phyloP scores from a whole-genome alignment of 2,888 invertebrate genomes.

The Leucophenga montana region DNA sequence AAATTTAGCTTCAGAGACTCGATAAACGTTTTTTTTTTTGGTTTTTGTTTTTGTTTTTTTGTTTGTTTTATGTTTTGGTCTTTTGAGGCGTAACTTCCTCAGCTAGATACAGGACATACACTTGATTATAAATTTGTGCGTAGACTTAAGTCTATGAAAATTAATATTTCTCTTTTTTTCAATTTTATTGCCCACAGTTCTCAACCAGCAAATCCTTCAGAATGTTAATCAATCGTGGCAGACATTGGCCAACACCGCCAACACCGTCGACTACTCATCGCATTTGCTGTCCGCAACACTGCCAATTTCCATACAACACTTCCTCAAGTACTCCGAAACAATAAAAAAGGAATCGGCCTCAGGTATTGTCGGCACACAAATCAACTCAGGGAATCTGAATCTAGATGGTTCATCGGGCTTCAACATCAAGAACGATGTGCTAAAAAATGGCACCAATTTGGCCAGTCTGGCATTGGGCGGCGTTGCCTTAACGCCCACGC shows the following conservation, averaged over 20 bases:
- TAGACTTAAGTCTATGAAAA: no score
- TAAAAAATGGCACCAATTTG: slow-evolving; percentile 73
- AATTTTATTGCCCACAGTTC: slow-evolving; percentile 55
- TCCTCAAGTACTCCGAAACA: slow-evolving; percentile 74
- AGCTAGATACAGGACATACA: no score
- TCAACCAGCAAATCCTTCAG: slow-evolving; percentile 73
- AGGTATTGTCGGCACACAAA: slow-evolving; percentile 67
- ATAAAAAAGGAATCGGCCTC: slow-evolving; percentile 73
- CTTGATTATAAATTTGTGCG: no score
- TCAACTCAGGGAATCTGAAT: slow-evolving; percentile 70
- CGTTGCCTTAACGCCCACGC: slow-evolving; percentile 63
- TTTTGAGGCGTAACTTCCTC: no score
- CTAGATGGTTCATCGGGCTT: slow-evolving; percentile 65
- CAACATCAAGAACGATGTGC: slow-evolving; percentile 70
- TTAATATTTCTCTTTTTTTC: not conserved
- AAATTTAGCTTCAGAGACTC: no score
- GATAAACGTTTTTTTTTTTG: no score
- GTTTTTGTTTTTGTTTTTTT: no score
- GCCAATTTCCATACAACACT: slow-evolving; percentile 74
- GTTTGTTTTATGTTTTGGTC: no score
- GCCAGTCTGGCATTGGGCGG: slow-evolving; percentile 71
- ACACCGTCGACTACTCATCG: slow-evolving; percentile 73
- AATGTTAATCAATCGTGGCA: slow-evolving; percentile 74
- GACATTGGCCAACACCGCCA: slow-evolving; percentile 73
- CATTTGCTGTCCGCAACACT: slow-evolving; percentile 74